Conservation (phyloP, 2,113 vertebrate species). For the Nycticebus coucang region DNA sequence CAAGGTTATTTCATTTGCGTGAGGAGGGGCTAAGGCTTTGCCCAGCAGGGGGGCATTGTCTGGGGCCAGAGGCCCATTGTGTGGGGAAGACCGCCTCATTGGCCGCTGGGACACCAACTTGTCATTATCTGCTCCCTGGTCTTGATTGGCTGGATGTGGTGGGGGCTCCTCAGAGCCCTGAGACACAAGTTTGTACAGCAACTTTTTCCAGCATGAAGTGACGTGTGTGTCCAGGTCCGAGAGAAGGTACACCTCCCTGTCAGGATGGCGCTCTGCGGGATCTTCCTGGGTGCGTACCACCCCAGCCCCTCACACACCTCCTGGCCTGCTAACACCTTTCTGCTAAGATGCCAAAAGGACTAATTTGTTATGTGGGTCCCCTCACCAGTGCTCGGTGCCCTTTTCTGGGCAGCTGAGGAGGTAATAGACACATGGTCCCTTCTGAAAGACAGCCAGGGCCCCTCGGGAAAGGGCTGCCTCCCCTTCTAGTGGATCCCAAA, state of each 20-base stretch:
- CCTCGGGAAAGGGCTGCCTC: background rate
- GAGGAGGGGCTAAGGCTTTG: background rate
- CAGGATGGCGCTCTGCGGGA: slow-evolving; percentile 94
- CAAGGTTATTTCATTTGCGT: background rate
- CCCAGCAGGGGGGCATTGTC: slow-evolving; percentile 83
- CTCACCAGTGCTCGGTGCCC: background rate
- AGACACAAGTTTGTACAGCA: slow-evolving; percentile 88
- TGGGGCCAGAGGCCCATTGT: slow-evolving; percentile 83
- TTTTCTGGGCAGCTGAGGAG: slow-evolving; percentile 42
- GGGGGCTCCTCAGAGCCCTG: slow-evolving; percentile 46
- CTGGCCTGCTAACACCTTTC: slow-evolving; percentile 85
- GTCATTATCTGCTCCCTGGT: slow-evolving; percentile 69
- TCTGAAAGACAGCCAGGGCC: background rate
- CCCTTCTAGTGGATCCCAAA: background rate
- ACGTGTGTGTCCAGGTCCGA: slow-evolving; percentile 68
- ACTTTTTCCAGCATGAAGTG: slow-evolving; percentile 89
- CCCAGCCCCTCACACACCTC: slow-evolving; percentile 89
- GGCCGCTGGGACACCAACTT: slow-evolving; percentile 83
- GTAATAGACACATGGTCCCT: slow-evolving; percentile 44
- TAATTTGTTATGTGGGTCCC: slow-evolving; percentile 27
- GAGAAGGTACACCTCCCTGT: slow-evolving; percentile 61
- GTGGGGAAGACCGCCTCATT: slow-evolving; percentile 84
- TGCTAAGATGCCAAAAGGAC: background rate
- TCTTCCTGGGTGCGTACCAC: slow-evolving; percentile 93
- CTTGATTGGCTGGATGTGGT: slow-evolving; percentile 87